A percentile compares a stretch with the other conserved stretches of the same genome.
Conservation (phyloP, 2,888 invertebrate genomes). For the Cataglyphis altisquamis region DNA sequence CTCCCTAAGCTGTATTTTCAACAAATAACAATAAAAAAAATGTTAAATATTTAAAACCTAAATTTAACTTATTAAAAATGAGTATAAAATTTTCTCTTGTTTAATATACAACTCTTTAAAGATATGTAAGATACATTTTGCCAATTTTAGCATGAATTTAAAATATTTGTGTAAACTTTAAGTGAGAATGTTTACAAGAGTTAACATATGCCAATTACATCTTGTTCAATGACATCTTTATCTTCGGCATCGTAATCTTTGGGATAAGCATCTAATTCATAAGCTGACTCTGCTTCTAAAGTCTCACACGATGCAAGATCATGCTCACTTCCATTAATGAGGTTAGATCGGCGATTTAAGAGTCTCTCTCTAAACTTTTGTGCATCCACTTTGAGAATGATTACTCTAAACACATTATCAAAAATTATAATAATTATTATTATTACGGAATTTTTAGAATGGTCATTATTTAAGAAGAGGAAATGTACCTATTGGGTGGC, state of each 20-base stretch:
- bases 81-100: background rate
- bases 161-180: background rate
- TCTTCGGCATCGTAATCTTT: conserved; percentile 59
- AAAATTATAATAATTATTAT: background rate
- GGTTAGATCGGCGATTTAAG: conserved; percentile 85
- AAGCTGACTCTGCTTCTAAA: conserved; percentile 10
- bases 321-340: conserved; percentile 85
- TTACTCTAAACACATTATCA: conserved; percentile 83
- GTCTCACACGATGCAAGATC: conserved; percentile 52
- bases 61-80: background rate
- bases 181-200: background rate
- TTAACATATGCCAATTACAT: conserved; percentile 63
- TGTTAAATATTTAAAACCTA: background rate
- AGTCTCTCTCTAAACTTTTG: conserved; percentile 85
- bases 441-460: background rate
- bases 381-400: conserved; percentile 86
- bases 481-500: conserved; percentile 89
- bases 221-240: conserved; percentile 65
- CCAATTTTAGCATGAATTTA: background rate
- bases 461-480: background rate
- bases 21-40: background rate
- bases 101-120: background rate
- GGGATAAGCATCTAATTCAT: conserved; percentile 66
- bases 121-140: background rate
- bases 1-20: conserved; percentile 69